Evolutionary conservation across 2,888 invertebrate species (phyloP), one percentile per base, ranked within the genome.

Genomic region (Timema cristinae): DNA sequence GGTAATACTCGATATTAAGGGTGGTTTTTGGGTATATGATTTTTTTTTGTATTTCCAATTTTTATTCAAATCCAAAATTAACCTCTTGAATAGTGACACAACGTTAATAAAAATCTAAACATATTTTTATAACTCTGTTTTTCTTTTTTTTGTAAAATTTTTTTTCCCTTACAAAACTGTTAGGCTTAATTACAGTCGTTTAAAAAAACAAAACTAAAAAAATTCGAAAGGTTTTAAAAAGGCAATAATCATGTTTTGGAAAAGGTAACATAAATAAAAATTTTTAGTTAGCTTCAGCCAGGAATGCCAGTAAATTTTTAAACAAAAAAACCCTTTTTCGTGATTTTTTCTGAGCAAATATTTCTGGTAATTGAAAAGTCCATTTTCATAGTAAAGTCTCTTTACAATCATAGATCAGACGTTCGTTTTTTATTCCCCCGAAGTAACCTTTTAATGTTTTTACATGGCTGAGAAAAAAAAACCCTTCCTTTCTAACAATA

Each of bases 321-420:
- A n/a, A 32, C 2, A 32, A 4, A 1, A 32, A 32, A 32, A 4
- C 1, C n/a, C 15, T 59, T 59, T 59, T 59, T 59, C 56, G 1
- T n/a, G 15, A n/a, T 32, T 10, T n/a, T 59, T 32, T n/a, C 59
- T 59, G 59, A 59, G 56, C 8, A 59, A 59, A n/a, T 59, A 0
- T 59, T 59, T 13, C 59, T 5, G 15, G 1, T 59, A 2, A 16
- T 32, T 7, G 59, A 16, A n/a, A 59, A 59, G 59, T 59, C 59
- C 13, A 59, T n/a, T 59, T 59, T 59, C 59, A 59, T 16, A 59
- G 59, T 56, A 56, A 11, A 6, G 56, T 56, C n/a, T 56, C 56
- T 11, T 56, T 56, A 59, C 15, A 59, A 59, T 13, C 59, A 59
- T 59, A 59, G 59, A 59, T n/a, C 9, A 59, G 15, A 59, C 59